Base-by-base conservation (phyloP, 2,797 vertebrate genomes). In the Anabas testudineus region DNA sequence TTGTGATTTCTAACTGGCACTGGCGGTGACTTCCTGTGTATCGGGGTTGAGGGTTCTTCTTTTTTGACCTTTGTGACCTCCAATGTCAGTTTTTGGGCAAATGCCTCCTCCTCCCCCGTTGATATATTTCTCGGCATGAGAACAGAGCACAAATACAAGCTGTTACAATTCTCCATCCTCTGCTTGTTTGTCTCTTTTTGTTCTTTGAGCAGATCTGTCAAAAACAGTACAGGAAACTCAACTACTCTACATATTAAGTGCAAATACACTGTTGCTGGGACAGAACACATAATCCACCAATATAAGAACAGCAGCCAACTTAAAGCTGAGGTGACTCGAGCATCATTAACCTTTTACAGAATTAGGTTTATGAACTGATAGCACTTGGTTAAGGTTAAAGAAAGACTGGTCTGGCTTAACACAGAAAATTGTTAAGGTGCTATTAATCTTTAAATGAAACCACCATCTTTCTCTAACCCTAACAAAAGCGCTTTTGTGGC, bases 101-200 rank as follows among this genome's bases (percentile, higher is more conserved):
- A 79, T 58, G 82, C 39, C 39, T 41, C 7, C 3, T 36, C 81
- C 80, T 67, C 64, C 72, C 71, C 71, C 55, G 19, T 63, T 79
- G 80, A 80, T 82, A 80, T 82, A 74, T 87, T 90, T 85, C 87
- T 87, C 71, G 34, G 91, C 87, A 90, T 89, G 88, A 92, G 88
- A 92, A 88, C 86, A 92, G 91, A 91, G 88, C 93, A 94, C 91
- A 93, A 93, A 93, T 91, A 91, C 91, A 90, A 92, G 81, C 90
- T 92, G 91, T 94, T 91, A 87, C 84, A 87, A 88, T 81, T 90
- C 86, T 89, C 79, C 79, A 84, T 83, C 82, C 70, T 81, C 49
- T 74, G 62, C 77, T 83, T 82, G 86, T 91, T 87, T 82, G 90
- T 91, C 87, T 92, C 81, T 65, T 89, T 88, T 88, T 89, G 47